These are phyloP conservation scores for Myrmecobius fasciatus DNA, from an alignment of 2,113 vertebrate species.

Conservation along the genomic window DNA sequence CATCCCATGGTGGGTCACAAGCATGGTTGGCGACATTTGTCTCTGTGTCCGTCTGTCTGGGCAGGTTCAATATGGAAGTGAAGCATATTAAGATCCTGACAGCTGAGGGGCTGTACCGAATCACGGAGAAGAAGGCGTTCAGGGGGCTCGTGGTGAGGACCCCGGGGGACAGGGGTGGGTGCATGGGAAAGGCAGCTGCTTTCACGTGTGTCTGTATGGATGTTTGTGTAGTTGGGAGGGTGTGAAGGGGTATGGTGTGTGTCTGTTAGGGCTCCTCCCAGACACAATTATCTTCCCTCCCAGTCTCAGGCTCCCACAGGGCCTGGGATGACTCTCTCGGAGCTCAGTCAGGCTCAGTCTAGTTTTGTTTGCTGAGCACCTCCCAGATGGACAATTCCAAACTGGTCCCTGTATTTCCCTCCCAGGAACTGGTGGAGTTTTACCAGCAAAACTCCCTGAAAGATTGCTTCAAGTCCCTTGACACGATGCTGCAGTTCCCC, in stretches of 20 bases:
- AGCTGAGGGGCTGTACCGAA: constrained; percentile 89
- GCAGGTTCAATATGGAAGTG: constrained; percentile 91
- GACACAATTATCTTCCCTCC: not conserved
- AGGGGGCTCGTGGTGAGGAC: constrained; percentile 89
- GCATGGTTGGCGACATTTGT: not conserved
- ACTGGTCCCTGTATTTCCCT: rapidly evolving
- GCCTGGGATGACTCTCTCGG: not conserved
- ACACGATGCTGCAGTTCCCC: constrained; percentile 88
- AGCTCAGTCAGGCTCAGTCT: not conserved
- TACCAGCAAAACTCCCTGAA: constrained; percentile 93
- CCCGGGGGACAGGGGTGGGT: not conserved
- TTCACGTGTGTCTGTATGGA: not conserved
- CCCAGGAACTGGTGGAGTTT: constrained; percentile 91
- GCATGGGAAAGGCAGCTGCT: not conserved
- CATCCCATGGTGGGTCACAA: not conserved
- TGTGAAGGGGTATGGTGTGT: too few species aligned
- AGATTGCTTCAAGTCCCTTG: constrained; percentile 93
- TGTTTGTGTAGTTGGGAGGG: too few species aligned
- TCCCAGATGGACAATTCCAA: not conserved
- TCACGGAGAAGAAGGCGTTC: constrained; percentile 96
- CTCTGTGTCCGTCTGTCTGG: not conserved
- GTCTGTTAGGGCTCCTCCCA: not conserved
- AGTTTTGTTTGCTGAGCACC: not conserved
- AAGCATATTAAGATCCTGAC: constrained; percentile 95
- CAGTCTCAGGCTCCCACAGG: not conserved